Evolutionary conservation across 1,140 invertebrate genomes (phyloP), one percentile per base, ranked within the genome.

Genomic region (Globodera rostochiensis): DNA sequence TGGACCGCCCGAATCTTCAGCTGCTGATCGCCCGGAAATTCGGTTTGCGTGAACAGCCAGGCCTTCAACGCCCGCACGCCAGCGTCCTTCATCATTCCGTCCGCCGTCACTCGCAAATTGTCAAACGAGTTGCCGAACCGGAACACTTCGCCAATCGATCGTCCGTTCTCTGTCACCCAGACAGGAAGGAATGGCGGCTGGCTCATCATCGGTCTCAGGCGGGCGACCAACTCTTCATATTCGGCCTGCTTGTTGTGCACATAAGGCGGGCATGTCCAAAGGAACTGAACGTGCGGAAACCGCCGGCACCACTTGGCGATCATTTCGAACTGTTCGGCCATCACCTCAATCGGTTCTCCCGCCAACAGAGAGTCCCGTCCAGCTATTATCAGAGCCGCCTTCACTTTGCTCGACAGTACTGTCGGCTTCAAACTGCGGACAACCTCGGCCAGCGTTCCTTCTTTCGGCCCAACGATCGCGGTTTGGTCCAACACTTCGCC

Each of bases 391-490:
- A 77, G n/a, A 3, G 67, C 36, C 1, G 60, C 60, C 67, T 77
- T 77, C n/a, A 77, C 75, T 11, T 25, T 36, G 57, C 75, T 77
- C 6, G 75, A 77, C 36, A 77, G 36, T 9, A 77, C 67, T 11
- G 45, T 47, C 8, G 75, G 47, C 49, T 47, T 67, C 60, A 77
- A 19, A 8, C 46, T 60, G 0, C 75, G 75, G 19, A 77, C 45
- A 3, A 47, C 45, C n/a, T 69, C 75, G 5, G 46, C 57, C 49
- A 77, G n/a, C 11, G 46, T 47, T 3, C 67, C 60, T 25, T 66
- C 57, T 57, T 77, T n/a, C 19, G 75, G 73, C 8, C 49, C 21
- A 5, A 21, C 45, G 2, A 69, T 7, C 46, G 57, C 15, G 4
- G 49, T 45, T 6, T 67, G 49, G n/a, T 66, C 47, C 11, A 69